Evolutionary conservation across 2,888 invertebrate species (phyloP).

Genomic region (Crocallis elinguaria): DNA sequence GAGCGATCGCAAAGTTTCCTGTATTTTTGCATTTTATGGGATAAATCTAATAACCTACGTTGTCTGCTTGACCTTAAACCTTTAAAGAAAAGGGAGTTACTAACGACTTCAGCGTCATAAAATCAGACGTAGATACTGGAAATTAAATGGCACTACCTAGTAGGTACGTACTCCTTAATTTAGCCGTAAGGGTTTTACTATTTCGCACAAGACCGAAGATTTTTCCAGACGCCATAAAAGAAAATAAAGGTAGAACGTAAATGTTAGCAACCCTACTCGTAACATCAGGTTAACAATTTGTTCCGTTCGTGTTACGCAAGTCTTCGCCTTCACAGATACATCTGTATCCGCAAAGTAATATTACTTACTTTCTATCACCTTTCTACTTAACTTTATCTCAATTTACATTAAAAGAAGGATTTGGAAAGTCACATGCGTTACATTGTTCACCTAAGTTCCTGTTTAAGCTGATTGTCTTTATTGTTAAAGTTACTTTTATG

Average conservation of each 20-base stretch:
- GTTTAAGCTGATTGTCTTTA: neutral
- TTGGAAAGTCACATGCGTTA: constrained; percentile 20
- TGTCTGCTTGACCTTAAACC: too few relatives aligned
- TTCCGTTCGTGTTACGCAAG: constrained; percentile 38
- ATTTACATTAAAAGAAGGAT: constrained; percentile 20
- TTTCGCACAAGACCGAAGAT: neutral
- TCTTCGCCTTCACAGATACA: constrained; percentile 27
- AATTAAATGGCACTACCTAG: too few relatives aligned
- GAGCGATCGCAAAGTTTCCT: too few relatives aligned
- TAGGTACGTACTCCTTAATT: too few relatives aligned
- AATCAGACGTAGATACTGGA: too few relatives aligned
- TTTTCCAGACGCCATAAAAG: neutral
- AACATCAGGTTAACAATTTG: constrained; percentile 14
- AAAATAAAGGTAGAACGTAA: neutral
- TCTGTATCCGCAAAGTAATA: constrained; percentile 32
- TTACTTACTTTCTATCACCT: constrained; percentile 46
- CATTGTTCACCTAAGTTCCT: neutral
- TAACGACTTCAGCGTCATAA: too few relatives aligned
- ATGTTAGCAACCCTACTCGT: constrained; percentile 2
- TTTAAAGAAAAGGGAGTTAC: too few relatives aligned
- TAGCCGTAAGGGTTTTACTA: too few relatives aligned
- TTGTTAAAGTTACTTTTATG: neutral
- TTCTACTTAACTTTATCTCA: constrained; percentile 35
- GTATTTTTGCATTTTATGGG: too few relatives aligned
- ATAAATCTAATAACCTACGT: too few relatives aligned